phyloP scores from a whole-genome alignment of 2,888 invertebrate species.

The Troglohyphantes excavatus region DNA sequence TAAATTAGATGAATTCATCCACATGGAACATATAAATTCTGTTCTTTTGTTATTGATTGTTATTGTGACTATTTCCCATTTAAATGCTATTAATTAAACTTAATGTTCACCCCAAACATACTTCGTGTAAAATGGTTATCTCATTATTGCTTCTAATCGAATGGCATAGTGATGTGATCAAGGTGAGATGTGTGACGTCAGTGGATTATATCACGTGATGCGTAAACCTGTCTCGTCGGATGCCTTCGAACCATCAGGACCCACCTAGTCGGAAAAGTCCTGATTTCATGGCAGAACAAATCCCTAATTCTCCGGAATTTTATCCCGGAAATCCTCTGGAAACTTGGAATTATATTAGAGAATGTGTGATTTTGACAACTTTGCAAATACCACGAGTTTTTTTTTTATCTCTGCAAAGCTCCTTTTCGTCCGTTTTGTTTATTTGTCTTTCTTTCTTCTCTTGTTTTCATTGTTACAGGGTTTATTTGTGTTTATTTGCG shows the following conservation, averaged over 20 bases:
- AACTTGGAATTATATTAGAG: conserved; percentile 68
- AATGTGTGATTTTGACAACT: conserved; percentile 76
- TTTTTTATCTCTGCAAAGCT: neutral
- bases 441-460: conserved; percentile 17
- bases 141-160: conserved; percentile 52
- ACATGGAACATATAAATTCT: no score
- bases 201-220: conserved; percentile 63
- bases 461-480: conserved; percentile 54
- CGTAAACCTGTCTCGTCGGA: conserved; percentile 77
- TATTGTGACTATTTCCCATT: no score
- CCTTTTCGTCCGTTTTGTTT: conserved; percentile 9
- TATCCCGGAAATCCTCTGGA: conserved; percentile 73
- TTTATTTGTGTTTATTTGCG: conserved; percentile 9
- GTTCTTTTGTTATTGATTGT: no score
- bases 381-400: conserved; percentile 55
- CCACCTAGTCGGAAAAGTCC: conserved; percentile 77
- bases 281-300: conserved; percentile 78
- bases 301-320: conserved; percentile 79
- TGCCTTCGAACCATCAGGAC: conserved; percentile 76
- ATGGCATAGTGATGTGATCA: conserved; percentile 39
- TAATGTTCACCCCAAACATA: neutral
- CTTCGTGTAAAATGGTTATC: conserved; percentile 39
- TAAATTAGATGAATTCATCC: no score
- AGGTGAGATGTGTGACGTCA: conserved; percentile 54
- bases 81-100: no score